Percentiles rank a stretch among this genome's conserved stretches.
These are phyloP conservation scores for Pristionchus fissidentatus DNA, from an alignment of 2,888 invertebrate genomes.

Conservation along the genomic window DNA sequence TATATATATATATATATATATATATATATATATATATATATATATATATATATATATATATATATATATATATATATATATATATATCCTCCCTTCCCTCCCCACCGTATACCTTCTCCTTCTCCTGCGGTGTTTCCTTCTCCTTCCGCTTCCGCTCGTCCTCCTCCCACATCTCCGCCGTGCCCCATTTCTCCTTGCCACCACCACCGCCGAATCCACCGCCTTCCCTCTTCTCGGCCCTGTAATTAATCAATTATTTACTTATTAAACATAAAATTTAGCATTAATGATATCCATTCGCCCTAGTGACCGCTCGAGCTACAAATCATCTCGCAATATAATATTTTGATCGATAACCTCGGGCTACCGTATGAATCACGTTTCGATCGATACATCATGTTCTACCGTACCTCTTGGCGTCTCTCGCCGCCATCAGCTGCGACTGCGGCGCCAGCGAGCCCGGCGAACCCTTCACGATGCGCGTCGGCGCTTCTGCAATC, in stretches of 20 bases:
- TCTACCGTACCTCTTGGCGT: background rate
- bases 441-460: slow-evolving; percentile 24
- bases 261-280: background rate
- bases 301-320: too few relatives aligned
- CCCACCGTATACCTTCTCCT: slow-evolving; percentile 50
- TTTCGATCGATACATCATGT: background rate
- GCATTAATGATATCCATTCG: background rate
- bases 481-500: slow-evolving; percentile 8
- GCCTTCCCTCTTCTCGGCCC: background rate
- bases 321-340: too few relatives aligned
- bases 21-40: too few relatives aligned
- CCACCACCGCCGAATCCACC: background rate
- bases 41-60: too few relatives aligned
- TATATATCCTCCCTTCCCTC: background rate
- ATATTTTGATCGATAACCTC: background rate
- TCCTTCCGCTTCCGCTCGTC: slow-evolving; percentile 30
- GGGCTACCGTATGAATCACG: background rate
- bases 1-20: too few relatives aligned
- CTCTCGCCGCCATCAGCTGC: slow-evolving; percentile 35
- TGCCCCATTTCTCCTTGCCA: slow-evolving; percentile 31
- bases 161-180: slow-evolving; percentile 44
- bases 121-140: slow-evolving; percentile 49
- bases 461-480: background rate
- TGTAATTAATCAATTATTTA: background rate
- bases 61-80: too few relatives aligned